These are phyloP conservation scores for Pangasius macronema DNA, from an alignment of 2,797 vertebrate genomes.

Conservation along the genomic window DNA sequence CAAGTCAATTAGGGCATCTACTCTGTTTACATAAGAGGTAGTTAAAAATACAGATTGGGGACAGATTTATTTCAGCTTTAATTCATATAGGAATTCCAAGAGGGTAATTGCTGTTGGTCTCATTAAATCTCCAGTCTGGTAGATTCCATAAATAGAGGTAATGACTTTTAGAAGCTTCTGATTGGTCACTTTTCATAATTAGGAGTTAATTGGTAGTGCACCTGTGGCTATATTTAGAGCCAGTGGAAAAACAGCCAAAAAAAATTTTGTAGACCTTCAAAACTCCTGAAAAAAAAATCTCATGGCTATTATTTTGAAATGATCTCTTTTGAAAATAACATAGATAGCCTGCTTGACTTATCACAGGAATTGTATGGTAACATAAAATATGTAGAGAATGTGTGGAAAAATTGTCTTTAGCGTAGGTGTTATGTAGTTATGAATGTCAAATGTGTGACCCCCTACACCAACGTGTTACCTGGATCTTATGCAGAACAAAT, in stretches of 20 bases:
- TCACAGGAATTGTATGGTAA: no score
- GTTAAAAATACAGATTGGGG: background rate
- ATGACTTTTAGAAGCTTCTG: background rate
- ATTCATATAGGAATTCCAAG: background rate
- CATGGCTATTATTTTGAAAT: background rate
- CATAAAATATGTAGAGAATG: no score
- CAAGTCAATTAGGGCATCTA: background rate
- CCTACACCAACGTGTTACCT: no score
- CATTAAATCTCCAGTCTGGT: background rate
- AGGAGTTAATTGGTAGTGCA: background rate
- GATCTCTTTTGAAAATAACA: background rate
- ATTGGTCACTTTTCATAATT: constrained; percentile 4
- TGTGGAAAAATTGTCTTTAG: no score
- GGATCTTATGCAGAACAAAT: background rate
- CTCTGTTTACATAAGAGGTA: background rate
- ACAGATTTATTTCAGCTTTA: background rate
- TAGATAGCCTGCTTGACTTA: background rate
- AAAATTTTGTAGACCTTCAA: background rate
- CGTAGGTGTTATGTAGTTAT: background rate
- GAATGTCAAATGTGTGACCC: no score
- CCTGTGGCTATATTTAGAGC: background rate
- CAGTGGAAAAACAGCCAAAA: background rate
- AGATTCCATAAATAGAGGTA: background rate
- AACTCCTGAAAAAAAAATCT: background rate
- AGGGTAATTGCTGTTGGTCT: background rate